Evolutionary conservation across 2,888 invertebrate species (phyloP).

Genomic region (Mylabris sibirica): DNA sequence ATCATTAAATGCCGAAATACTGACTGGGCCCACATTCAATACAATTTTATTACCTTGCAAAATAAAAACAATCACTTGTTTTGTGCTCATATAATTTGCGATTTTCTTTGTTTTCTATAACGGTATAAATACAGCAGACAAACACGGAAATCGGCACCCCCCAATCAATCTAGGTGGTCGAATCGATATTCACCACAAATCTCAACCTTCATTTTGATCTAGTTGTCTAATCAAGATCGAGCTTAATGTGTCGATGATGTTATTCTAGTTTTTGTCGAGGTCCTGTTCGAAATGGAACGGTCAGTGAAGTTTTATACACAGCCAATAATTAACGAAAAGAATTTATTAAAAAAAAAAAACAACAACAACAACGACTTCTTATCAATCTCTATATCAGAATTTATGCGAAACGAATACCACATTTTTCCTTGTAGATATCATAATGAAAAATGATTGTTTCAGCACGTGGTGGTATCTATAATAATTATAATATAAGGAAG

Average conservation of each 20-base stretch:
- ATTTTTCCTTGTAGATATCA: not conserved
- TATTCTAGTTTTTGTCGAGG: not conserved
- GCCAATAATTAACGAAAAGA: not conserved
- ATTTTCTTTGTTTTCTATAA: slow-evolving; percentile 6
- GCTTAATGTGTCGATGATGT: too few relatives aligned
- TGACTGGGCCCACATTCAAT: not conserved
- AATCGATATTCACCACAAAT: not conserved
- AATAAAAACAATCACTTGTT: not conserved
- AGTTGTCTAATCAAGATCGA: not conserved
- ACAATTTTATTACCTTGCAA: not conserved
- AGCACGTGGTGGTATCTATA: slow-evolving; percentile 6
- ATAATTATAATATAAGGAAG: not conserved
- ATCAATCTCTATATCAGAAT: slow-evolving; percentile 9
- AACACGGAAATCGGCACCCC: not conserved
- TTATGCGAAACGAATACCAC: slow-evolving; percentile 8
- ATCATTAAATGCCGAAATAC: slow-evolving; percentile 8
- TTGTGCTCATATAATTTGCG: not conserved
- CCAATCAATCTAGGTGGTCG: not conserved
- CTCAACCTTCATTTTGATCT: not conserved
- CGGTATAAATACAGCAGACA: too few relatives aligned
- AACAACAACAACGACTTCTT: not conserved
- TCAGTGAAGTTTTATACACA: not conserved
- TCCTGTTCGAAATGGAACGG: not conserved
- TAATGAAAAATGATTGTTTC: slow-evolving; percentile 10
- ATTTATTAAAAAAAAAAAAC: not conserved